These are phyloP conservation scores for Probosciger aterrimus DNA, from an alignment of 2,113 vertebrate species.

Conservation along the genomic window DNA sequence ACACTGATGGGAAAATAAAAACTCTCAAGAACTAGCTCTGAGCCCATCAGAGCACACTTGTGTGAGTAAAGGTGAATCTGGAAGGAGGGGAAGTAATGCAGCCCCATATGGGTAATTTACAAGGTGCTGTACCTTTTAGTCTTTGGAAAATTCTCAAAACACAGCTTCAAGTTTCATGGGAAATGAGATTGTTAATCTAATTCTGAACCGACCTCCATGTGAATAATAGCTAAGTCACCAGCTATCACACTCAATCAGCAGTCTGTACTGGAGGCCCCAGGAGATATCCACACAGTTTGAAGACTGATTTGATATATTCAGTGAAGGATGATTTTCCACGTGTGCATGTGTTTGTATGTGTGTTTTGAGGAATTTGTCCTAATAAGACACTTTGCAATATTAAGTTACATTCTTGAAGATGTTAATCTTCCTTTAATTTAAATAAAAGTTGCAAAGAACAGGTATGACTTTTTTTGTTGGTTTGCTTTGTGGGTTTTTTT, in stretches of 20 bases:
- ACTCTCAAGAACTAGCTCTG: background rate
- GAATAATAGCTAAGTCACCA: background rate
- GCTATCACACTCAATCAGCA: background rate
- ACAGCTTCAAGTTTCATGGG: background rate
- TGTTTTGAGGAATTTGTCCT: background rate
- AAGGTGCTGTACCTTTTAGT: background rate
- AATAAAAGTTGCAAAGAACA: background rate
- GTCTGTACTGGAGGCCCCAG: background rate
- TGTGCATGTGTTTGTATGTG: background rate
- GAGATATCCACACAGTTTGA: background rate
- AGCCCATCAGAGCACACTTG: background rate
- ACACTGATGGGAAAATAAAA: background rate
- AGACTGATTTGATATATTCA: background rate
- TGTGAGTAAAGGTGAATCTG: background rate
- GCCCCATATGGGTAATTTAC: background rate
- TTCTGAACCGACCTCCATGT: background rate
- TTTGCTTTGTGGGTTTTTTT: background rate
- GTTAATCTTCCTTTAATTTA: background rate
- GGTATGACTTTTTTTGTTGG: background rate
- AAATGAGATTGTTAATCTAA: background rate
- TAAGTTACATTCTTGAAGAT: background rate
- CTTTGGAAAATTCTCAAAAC: background rate
- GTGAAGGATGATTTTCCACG: background rate
- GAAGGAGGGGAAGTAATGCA: background rate
- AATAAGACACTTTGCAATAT: background rate